Conservation (phyloP, 2,113 vertebrate species). For the Dryoscopus gambensis region DNA sequence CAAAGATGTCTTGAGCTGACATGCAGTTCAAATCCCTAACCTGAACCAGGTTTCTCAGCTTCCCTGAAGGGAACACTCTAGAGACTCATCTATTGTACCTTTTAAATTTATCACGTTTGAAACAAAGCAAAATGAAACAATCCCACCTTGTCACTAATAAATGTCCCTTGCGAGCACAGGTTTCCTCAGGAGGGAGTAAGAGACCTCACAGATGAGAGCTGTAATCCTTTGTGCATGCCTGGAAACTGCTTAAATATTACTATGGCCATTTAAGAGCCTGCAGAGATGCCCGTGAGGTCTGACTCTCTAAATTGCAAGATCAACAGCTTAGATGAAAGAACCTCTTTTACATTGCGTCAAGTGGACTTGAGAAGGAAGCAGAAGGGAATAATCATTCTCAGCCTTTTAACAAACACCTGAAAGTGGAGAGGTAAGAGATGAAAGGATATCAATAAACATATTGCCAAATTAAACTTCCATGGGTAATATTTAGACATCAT, state of each 20-base stretch:
- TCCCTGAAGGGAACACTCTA: not conserved
- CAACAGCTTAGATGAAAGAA: not conserved
- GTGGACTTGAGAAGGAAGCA: not conserved
- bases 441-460: not conserved
- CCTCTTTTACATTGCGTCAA: rapidly evolving
- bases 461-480: not conserved
- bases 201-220: not conserved
- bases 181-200: not conserved
- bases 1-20: not conserved
- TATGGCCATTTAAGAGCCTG: not conserved
- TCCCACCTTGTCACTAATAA: not conserved
- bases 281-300: not conserved
- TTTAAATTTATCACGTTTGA: not conserved
- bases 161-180: not conserved
- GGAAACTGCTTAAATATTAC: not conserved
- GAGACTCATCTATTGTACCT: not conserved
- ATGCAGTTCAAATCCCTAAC: not conserved
- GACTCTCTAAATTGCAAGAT: not conserved
- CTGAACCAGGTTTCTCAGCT: not conserved
- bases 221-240: not conserved
- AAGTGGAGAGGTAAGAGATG: not conserved
- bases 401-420: not conserved
- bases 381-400: not conserved
- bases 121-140: not conserved
- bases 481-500: not conserved